Evolutionary conservation across 2,113 vertebrate species (phyloP).

Genomic region (Eupsittula cactorum): DNA sequence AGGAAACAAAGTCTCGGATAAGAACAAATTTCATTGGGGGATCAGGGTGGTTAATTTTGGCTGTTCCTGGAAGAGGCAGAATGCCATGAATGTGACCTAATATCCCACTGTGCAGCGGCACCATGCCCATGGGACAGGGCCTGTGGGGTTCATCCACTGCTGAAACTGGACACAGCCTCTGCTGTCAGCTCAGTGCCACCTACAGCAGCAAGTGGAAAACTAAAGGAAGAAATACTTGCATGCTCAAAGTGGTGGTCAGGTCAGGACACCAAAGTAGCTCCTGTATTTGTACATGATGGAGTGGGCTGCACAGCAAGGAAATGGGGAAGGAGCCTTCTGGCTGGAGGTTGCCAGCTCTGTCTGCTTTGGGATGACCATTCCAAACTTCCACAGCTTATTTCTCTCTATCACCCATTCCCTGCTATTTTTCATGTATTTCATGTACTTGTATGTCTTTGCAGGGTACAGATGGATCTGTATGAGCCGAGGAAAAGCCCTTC

Average conservation of each 20-base stretch:
- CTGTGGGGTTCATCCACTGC: not conserved
- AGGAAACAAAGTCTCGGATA: not conserved
- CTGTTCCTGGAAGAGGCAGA: not conserved
- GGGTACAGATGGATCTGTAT: not conserved
- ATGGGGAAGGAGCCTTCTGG: not conserved
- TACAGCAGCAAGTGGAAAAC: not conserved
- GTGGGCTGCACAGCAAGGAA: accelerated
- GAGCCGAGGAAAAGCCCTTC: not conserved
- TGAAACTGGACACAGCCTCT: not conserved
- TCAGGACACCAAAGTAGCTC: not conserved
- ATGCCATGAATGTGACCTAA: accelerated
- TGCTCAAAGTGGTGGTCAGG: accelerated
- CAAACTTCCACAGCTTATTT: not conserved
- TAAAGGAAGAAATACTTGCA: not conserved
- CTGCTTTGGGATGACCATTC: not conserved
- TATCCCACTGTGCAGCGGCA: not conserved
- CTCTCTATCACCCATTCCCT: not conserved
- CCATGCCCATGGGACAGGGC: accelerated
- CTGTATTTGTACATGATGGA: not conserved
- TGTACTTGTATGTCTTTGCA: not conserved
- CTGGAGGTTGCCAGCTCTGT: not conserved
- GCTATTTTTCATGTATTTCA: not conserved
- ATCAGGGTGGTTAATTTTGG: not conserved
- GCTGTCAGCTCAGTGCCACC: slow-evolving; percentile 4
- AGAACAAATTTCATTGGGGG: not conserved